Percentiles rank a stretch among this genome's conserved stretches.
phyloP scores from a whole-genome alignment of 2,797 vertebrate species.

The Chaunax sp. region DNA sequence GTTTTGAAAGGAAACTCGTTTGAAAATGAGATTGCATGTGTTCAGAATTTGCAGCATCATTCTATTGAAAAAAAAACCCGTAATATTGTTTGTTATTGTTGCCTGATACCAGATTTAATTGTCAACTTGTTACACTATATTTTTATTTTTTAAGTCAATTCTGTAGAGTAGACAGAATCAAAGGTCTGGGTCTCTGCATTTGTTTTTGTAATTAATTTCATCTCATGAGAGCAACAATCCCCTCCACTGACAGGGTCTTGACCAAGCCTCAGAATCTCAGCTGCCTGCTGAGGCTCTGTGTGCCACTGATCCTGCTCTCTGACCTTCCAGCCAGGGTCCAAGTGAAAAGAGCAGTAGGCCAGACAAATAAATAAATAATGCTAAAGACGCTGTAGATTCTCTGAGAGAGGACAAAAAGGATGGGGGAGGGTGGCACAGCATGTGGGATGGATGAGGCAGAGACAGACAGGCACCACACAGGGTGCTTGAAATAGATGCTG shows the following conservation, averaged over 20 bases:
- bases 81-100: too few species aligned
- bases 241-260: conserved; percentile 17
- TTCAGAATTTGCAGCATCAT: too few species aligned
- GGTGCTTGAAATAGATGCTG: conserved; percentile 45
- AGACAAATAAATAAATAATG: conserved; percentile 50
- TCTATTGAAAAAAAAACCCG: too few species aligned
- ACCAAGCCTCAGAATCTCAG: conserved; percentile 27
- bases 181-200: too few species aligned
- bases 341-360: conserved; percentile 30
- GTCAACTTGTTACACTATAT: too few species aligned
- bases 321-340: conserved; percentile 43
- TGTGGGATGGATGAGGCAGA: conserved; percentile 20
- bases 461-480: conserved; percentile 40
- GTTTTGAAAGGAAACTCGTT: too few species aligned
- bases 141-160: too few species aligned
- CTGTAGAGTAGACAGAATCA: too few species aligned
- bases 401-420: conserved; percentile 30
- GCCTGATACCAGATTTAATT: too few species aligned
- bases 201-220: not conserved
- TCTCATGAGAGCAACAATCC: conserved; percentile 12
- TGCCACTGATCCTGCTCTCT: conserved; percentile 39
- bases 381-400: conserved; percentile 41
- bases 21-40: too few species aligned
- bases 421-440: not conserved
- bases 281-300: conserved; percentile 26